phyloP scores from a whole-genome alignment of 2,113 vertebrate species.

The Chelonoidis abingdonii region DNA sequence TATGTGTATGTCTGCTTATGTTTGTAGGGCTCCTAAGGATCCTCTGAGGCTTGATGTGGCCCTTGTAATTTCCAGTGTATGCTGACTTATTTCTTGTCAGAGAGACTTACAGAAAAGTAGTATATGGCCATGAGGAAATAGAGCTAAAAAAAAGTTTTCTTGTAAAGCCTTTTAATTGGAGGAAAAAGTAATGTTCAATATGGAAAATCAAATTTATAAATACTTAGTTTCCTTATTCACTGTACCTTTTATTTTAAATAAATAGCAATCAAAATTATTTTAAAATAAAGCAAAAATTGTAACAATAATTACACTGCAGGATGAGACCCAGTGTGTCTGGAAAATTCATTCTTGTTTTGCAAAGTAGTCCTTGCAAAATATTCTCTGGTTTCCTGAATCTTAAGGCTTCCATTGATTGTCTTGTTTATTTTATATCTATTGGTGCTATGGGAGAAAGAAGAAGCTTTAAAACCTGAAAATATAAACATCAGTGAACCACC shows the following conservation, averaged over 20 bases:
- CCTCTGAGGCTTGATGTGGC: background rate
- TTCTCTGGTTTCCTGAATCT: constrained; percentile 66
- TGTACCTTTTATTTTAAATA: constrained; percentile 57
- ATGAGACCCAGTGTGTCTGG: constrained; percentile 60
- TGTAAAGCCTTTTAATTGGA: constrained; percentile 50
- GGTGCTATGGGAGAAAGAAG: constrained; percentile 72
- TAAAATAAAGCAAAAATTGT: constrained; percentile 72
- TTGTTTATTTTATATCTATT: constrained; percentile 64
- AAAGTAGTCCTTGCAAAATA: constrained; percentile 65
- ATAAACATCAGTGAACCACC: constrained; percentile 75
- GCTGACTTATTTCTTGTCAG: background rate
- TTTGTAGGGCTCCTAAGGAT: background rate
- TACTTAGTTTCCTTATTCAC: constrained; percentile 59
- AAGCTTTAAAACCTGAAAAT: constrained; percentile 79
- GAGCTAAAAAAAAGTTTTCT: constrained; percentile 35
- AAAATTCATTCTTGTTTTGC: constrained; percentile 64
- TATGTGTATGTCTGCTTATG: background rate
- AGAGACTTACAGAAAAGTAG: constrained; percentile 29
- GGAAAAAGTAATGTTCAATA: constrained; percentile 31
- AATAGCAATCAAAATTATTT: constrained; percentile 66
- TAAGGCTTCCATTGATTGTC: constrained; percentile 50
- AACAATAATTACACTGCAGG: constrained; percentile 66
- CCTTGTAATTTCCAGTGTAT: background rate
- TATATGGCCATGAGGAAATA: background rate
- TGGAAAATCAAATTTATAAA: constrained; percentile 65